A percentile compares a stretch with the other conserved stretches of the same genome.
phyloP scores from a whole-genome alignment of 2,888 invertebrate species.

The Pandemis corylana region DNA sequence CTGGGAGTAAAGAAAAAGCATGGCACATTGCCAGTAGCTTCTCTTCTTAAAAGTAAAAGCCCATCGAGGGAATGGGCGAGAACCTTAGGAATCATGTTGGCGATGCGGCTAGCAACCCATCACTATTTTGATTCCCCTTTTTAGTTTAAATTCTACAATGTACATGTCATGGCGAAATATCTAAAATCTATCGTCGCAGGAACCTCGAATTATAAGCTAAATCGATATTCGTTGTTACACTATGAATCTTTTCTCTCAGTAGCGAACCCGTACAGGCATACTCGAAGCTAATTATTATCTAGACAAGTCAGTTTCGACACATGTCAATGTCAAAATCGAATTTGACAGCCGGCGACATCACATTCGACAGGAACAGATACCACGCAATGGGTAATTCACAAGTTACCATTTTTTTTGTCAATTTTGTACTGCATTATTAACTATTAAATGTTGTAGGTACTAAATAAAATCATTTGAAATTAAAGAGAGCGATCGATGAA shows the following conservation, averaged over 20 bases:
- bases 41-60: no score
- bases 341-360: conserved; percentile 15
- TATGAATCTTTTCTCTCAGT: conserved; percentile 41
- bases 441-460: no score
- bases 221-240: conserved; percentile 35
- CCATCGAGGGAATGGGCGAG: no score
- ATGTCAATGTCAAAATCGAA: conserved; percentile 21
- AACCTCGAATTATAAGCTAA: conserved; percentile 28
- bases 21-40: no score
- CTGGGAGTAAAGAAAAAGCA: no score
- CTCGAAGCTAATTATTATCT: conserved; percentile 39
- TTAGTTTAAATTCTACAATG: neutral
- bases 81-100: no score
- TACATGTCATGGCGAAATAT: conserved; percentile 16
- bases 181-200: conserved; percentile 8
- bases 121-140: no score
- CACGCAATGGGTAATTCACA: neutral
- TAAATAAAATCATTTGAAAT: no score
- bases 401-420: neutral
- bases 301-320: conserved; percentile 34
- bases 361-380: neutral
- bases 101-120: no score
- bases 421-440: no score
- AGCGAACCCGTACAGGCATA: conserved; percentile 32
- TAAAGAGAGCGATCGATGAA: no score